These are phyloP conservation scores for Paralvinella palmiformis DNA, from an alignment of 1,140 invertebrate genomes.

Conservation along the genomic window DNA sequence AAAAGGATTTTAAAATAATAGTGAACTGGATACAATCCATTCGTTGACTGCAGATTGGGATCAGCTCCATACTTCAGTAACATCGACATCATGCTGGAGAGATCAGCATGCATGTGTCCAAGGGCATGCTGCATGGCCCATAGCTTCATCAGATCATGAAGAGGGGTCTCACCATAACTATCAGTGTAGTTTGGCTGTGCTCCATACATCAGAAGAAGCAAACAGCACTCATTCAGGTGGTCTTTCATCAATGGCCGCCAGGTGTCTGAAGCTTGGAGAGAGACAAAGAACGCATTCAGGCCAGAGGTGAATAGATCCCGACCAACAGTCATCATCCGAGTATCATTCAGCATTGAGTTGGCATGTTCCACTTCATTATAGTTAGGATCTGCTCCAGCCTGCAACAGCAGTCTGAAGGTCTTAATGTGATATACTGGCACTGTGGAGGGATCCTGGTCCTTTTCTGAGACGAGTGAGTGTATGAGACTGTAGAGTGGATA, in stretches of 20 bases:
- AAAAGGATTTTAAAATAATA: constrained; percentile 12
- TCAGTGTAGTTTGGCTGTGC: constrained; percentile 5
- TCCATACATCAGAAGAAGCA: constrained; percentile 10
- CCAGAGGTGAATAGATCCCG: constrained; percentile 15
- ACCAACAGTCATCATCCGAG: not conserved
- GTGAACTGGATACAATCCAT: constrained; percentile 7
- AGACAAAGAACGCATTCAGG: constrained; percentile 10
- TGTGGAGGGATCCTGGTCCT: constrained; percentile 5
- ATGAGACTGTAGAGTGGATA: constrained; percentile 19
- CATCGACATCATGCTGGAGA: constrained; percentile 15
- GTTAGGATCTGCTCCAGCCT: constrained; percentile 13
- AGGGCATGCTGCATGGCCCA: constrained; percentile 15
- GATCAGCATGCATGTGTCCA: constrained; percentile 16
- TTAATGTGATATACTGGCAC: constrained; percentile 14
- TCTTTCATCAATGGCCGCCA: constrained; percentile 14
- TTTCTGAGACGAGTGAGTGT: constrained; percentile 8
- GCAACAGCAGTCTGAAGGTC: constrained; percentile 3
- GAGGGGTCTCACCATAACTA: constrained; percentile 11
- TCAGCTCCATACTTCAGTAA: constrained; percentile 15
- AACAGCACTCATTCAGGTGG: constrained; percentile 12
- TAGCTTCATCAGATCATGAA: constrained; percentile 14
- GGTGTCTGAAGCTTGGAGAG: constrained; percentile 12
- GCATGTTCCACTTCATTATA: constrained; percentile 9
- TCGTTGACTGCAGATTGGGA: not conserved
- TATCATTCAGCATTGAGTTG: not conserved